Base-by-base conservation (phyloP, 2,113 vertebrate species). In the Chaetodon auriga region DNA sequence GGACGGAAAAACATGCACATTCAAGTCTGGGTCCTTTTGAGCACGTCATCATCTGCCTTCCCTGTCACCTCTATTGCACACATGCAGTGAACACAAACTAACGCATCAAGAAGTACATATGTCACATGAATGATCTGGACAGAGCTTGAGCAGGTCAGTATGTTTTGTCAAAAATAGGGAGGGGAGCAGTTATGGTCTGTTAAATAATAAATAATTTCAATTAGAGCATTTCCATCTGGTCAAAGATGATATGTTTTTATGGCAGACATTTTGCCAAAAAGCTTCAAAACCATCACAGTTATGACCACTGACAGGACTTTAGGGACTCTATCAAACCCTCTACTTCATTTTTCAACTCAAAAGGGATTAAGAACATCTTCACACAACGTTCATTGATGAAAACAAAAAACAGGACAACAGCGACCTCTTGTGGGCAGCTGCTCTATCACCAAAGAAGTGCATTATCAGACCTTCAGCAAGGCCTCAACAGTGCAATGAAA, bases 401-500 rank as follows among this genome's bases (percentile, higher is more conserved):
- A 57, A 23, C 30, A 78, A 35, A 74, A 55, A 57, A 36, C 18
- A 19, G 43, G 16, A 63, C 81, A 88, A 78, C 35, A 68, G 53
- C 3, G 88, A 18, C 60, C 64, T 68, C 88, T 90, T 68, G 78
- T 90, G 90, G 82, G 1, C 9, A 79, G 16, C 10, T 36, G 9
- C 51, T 57, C 1, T 15, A 68, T 63, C 23, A 30, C 57, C 19
- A 57, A 1, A 23, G 1, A 30, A 16, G 18, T 18, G 21, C 21
- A 46, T 48, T 7, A 48, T n/a, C 5, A 78, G 58, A 55, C 10
- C 8, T 46, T 23, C 21, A 43, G 18, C 35, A 53, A 53, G 7
- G 21, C 21, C 58, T 60, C 30, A 38, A 46, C 13, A n/a, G 8
- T 36, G 62, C 12, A 12, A 36, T 23, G 3, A 16, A 48, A 30